Conservation (phyloP, 2,113 vertebrate species). For the Halichoerus grypus region DNA sequence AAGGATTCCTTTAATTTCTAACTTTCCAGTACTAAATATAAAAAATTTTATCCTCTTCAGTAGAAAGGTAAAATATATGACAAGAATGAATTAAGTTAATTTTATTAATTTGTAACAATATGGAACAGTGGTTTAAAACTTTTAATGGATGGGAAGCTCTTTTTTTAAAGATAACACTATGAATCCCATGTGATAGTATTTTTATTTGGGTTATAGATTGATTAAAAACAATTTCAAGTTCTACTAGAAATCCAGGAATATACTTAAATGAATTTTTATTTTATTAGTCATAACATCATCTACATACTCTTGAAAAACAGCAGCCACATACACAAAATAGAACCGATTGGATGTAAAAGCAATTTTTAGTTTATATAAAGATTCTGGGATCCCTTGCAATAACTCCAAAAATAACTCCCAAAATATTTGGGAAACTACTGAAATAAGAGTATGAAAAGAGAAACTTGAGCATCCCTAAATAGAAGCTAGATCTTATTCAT, state of each 20-base stretch:
- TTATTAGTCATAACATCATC: neutral
- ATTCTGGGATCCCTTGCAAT: constrained; percentile 21
- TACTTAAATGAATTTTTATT: neutral
- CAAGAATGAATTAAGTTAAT: neutral
- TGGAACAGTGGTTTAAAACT: neutral
- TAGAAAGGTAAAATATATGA: constrained; percentile 27
- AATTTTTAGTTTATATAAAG: constrained; percentile 34
- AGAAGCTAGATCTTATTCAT: neutral
- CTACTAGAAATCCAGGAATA: constrained; percentile 20
- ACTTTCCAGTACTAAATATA: neutral
- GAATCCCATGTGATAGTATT: neutral
- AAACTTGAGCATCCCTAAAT: neutral
- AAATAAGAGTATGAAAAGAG: neutral
- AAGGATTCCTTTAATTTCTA: constrained; percentile 25
- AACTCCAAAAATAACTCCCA: constrained; percentile 51
- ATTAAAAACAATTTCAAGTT: neutral
- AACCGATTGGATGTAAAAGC: neutral
- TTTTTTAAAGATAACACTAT: constrained; percentile 29
- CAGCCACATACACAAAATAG: neutral
- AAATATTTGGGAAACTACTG: constrained; percentile 1
- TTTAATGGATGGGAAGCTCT: neutral
- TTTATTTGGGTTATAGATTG: neutral
- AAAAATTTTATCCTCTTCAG: constrained; percentile 2
- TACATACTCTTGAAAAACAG: neutral
- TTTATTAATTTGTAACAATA: neutral